Percentiles rank a stretch among this genome's conserved stretches.
Evolutionary conservation across 2,797 vertebrate species (phyloP).

Genomic region (Octomys mimax): DNA sequence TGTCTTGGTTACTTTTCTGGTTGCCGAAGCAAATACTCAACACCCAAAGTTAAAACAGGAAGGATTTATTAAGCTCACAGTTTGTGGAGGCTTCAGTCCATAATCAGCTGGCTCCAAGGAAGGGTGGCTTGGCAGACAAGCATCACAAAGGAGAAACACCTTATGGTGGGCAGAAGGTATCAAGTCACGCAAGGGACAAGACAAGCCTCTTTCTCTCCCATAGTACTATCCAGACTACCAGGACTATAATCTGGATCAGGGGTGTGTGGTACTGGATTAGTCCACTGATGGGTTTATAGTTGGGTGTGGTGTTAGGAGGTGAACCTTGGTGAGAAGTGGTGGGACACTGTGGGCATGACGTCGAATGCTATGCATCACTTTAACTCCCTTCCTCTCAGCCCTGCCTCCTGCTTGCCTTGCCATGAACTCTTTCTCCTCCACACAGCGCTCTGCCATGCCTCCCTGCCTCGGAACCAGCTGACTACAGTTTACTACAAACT

Average conservation of each 20-base stretch:
- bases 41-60: neutral
- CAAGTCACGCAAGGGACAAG: neutral
- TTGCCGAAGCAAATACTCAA: neutral
- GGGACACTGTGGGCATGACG: neutral
- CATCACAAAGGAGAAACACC: neutral
- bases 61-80: neutral
- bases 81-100: neutral
- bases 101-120: neutral
- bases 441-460: neutral
- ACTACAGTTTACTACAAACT: neutral
- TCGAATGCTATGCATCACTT: neutral
- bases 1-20: neutral
- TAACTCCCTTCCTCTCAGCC: neutral
- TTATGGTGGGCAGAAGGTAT: neutral
- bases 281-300: neutral
- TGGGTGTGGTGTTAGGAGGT: neutral
- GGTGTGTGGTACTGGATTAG: neutral
- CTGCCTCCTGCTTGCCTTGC: neutral
- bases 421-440: neutral
- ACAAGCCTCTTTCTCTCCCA: neutral
- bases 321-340: neutral
- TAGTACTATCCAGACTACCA: neutral
- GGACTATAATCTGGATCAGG: neutral
- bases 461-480: neutral
- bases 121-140: neutral